Evolutionary conservation across 37 sponge, comb jelly and placozoan genomes (phyloP).

Genomic region (Halichondria panicea): DNA sequence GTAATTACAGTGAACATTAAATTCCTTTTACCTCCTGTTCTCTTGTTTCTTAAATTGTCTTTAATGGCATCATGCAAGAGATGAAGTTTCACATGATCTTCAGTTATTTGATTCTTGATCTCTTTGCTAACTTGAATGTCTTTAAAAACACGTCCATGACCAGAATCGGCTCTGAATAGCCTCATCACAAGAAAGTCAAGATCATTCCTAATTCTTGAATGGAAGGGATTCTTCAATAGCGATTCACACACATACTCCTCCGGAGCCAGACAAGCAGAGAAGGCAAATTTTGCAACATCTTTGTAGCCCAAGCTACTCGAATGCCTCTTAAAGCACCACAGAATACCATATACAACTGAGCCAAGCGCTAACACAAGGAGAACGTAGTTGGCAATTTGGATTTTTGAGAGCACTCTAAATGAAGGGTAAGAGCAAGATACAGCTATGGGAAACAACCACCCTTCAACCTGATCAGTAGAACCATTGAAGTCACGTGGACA

Average conservation of each 20-base stretch:
- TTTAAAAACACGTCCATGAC: conserved; percentile 49
- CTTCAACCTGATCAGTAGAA: background rate
- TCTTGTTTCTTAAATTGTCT: too few relatives aligned
- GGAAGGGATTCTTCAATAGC: background rate
- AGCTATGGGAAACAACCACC: background rate
- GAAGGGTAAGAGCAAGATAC: background rate
- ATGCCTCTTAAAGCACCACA: conserved; percentile 44
- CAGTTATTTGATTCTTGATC: too few relatives aligned
- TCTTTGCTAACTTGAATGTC: conserved; percentile 32
- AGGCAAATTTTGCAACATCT: conserved; percentile 30
- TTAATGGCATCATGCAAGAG: background rate
- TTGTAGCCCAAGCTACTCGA: conserved; percentile 30
- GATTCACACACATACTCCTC: conserved; percentile 3
- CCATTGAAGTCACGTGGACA: background rate
- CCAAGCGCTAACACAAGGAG: conserved; percentile 16
- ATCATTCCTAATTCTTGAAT: conserved; percentile 40
- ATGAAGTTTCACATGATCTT: background rate
- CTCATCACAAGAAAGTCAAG: conserved; percentile 45
- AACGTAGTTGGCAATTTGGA: conserved; percentile 11
- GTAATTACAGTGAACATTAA: too few relatives aligned
- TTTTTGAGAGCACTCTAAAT: background rate
- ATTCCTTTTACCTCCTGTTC: too few relatives aligned
- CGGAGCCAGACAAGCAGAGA: conserved; percentile 36
- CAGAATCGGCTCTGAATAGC: conserved; percentile 47
- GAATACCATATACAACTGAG: conserved; percentile 4